Evolutionary conservation across 2,113 vertebrate species (phyloP).

Genomic region (Crotalus helleri): DNA sequence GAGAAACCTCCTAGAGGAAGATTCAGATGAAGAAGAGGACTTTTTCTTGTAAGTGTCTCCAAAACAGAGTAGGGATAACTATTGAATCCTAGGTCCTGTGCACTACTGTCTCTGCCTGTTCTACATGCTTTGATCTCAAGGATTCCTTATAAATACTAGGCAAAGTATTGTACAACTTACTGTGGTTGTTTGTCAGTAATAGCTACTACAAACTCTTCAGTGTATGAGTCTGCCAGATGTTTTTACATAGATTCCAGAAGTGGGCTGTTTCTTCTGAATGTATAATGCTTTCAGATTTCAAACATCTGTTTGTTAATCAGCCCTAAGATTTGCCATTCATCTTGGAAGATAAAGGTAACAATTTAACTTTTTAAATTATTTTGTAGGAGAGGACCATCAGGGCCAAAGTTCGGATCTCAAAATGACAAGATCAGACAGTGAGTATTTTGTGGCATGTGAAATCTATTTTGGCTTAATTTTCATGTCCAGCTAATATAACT

Average conservation of each 20-base stretch:
- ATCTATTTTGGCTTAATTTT: background rate
- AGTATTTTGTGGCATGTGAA: constrained; percentile 65
- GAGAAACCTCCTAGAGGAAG: constrained; percentile 97
- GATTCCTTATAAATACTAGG: background rate
- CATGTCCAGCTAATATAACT: background rate
- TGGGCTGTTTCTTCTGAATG: background rate
- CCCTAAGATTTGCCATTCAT: background rate
- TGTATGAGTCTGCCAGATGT: background rate
- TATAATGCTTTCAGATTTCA: background rate
- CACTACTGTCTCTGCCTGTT: background rate
- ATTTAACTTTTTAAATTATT: constrained; percentile 39
- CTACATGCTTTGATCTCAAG: background rate
- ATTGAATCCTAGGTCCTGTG: background rate
- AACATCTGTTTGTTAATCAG: background rate
- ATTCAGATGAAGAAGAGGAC: constrained; percentile 97
- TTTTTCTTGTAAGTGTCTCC: constrained; percentile 90
- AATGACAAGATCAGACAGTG: constrained; percentile 98
- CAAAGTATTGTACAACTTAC: background rate
- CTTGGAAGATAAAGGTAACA: background rate
- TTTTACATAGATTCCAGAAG: background rate
- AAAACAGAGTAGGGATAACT: background rate
- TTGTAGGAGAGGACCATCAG: constrained; percentile 89
- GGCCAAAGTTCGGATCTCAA: constrained; percentile 90
- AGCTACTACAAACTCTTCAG: background rate
- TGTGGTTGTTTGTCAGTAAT: background rate